Conservation (phyloP, 92 coral and sea anemone genomes). For the Palythoa caribaeorum region DNA sequence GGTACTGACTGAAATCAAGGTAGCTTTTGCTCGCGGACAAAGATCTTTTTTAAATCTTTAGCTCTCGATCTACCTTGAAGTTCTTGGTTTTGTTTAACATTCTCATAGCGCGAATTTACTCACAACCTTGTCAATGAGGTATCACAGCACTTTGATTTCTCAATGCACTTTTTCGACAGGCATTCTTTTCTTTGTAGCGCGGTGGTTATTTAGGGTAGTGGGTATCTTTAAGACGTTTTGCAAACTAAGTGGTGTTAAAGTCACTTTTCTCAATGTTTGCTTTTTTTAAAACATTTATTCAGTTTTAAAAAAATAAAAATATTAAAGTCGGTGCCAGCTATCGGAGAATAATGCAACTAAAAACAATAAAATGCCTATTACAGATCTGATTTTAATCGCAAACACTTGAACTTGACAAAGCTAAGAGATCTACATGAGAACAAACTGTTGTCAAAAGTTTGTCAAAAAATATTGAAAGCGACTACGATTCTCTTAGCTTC, state of each 20-base stretch:
- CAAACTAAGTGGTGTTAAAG: background rate
- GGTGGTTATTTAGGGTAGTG: constrained; percentile 1
- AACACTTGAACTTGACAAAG: background rate
- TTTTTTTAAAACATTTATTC: background rate
- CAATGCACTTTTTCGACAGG: background rate
- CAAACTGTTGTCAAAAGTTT: constrained; percentile 3
- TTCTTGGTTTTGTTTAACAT: constrained; percentile 5
- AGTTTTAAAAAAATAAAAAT: background rate
- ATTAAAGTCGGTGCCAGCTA: background rate
- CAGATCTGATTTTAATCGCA: constrained; percentile 3
- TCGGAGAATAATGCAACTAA: background rate
- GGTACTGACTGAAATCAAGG: background rate
- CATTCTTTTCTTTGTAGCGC: constrained; percentile 7
- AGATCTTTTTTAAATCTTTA: constrained; percentile 3
- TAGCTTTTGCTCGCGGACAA: background rate
- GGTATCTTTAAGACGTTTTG: background rate
- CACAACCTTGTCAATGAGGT: constrained; percentile 4
- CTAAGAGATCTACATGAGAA: constrained; percentile 7
- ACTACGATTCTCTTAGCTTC: constrained; percentile 1
- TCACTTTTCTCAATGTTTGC: background rate
- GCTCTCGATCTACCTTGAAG: constrained; percentile 1
- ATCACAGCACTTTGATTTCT: background rate
- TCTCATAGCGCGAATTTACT: constrained; percentile 3
- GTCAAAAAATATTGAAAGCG: background rate
- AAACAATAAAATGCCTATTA: constrained; percentile 5